Percentiles rank a stretch among this genome's conserved stretches.
phyloP scores from a whole-genome alignment of 2,888 invertebrate species.

The Trissolcus brochymenae region DNA sequence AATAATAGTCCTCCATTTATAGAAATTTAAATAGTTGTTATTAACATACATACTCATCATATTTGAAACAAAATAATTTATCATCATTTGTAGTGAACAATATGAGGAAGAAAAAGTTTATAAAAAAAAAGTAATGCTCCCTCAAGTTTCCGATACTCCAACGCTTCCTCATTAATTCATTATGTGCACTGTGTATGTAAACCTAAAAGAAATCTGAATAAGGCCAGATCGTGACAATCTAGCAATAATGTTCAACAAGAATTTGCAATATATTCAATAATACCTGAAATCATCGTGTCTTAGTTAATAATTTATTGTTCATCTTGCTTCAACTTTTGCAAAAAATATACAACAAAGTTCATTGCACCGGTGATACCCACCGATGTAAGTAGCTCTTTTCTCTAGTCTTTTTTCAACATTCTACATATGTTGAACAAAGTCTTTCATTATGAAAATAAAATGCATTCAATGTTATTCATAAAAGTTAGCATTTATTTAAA shows the following conservation, averaged over 20 bases:
- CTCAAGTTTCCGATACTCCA: conserved; percentile 43
- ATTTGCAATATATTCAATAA: conserved; percentile 1
- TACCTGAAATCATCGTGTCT: conserved; percentile 5
- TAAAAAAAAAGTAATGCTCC: conserved; percentile 25
- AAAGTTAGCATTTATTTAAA: too few species aligned
- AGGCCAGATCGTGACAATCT: conserved; percentile 32
- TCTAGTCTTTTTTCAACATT: too few species aligned
- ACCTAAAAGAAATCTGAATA: conserved; percentile 47
- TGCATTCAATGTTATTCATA: too few species aligned
- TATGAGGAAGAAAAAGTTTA: conserved; percentile 14
- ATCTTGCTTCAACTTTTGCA: neutral
- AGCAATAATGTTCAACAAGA: neutral
- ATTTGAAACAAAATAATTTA: neutral
- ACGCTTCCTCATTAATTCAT: conserved; percentile 35
- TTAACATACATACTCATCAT: conserved; percentile 23
- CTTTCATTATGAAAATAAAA: too few species aligned
- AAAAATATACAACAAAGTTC: neutral
- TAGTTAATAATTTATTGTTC: conserved; percentile 15
- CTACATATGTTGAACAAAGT: too few species aligned
- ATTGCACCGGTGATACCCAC: neutral
- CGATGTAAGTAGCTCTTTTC: too few species aligned
- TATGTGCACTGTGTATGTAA: conserved; percentile 34
- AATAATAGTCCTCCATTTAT: conserved; percentile 24
- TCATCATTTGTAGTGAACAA: conserved; percentile 5
- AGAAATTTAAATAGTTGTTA: conserved; percentile 33